Percentiles rank a stretch among this genome's conserved stretches.
Evolutionary conservation across 92 coral and sea anemone species (phyloP).

Genomic region (Epizoanthus illoricatus): DNA sequence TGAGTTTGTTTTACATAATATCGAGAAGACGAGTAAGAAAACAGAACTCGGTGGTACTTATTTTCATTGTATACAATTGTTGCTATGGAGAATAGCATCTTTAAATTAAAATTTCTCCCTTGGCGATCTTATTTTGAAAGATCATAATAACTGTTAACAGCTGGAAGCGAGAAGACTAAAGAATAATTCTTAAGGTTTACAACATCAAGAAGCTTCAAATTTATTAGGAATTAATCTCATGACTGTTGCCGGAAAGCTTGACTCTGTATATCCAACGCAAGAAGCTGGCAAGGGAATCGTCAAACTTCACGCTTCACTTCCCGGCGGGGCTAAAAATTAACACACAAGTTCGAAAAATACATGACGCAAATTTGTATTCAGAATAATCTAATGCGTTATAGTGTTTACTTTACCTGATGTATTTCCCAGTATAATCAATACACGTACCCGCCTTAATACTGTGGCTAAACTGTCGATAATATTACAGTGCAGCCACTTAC

Average conservation of each 20-base stretch:
- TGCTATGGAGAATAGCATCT: conserved; percentile 5
- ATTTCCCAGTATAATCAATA: too few relatives aligned
- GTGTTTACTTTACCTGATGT: too few relatives aligned
- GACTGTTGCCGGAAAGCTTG: too few relatives aligned
- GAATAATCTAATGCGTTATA: too few relatives aligned
- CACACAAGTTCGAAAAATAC: too few relatives aligned
- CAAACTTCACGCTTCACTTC: too few relatives aligned
- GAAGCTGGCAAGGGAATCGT: too few relatives aligned
- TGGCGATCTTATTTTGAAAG: not conserved
- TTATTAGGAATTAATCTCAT: not conserved
- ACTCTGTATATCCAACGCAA: too few relatives aligned
- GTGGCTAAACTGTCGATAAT: too few relatives aligned
- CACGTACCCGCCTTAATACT: too few relatives aligned
- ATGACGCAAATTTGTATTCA: too few relatives aligned
- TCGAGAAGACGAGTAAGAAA: not conserved
- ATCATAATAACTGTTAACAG: not conserved
- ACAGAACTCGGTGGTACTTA: not conserved
- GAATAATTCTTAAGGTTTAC: not conserved
- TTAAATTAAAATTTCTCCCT: not conserved
- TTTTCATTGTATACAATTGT: not conserved
- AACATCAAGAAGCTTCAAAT: not conserved
- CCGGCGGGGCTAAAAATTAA: too few relatives aligned
- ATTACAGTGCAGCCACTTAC: not conserved
- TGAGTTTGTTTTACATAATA: not conserved
- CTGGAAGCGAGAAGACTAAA: not conserved